A percentile compares a stretch with the other conserved stretches of the same genome.
phyloP scores from a whole-genome alignment of 2,888 invertebrate species.

The Folsomia candida region DNA sequence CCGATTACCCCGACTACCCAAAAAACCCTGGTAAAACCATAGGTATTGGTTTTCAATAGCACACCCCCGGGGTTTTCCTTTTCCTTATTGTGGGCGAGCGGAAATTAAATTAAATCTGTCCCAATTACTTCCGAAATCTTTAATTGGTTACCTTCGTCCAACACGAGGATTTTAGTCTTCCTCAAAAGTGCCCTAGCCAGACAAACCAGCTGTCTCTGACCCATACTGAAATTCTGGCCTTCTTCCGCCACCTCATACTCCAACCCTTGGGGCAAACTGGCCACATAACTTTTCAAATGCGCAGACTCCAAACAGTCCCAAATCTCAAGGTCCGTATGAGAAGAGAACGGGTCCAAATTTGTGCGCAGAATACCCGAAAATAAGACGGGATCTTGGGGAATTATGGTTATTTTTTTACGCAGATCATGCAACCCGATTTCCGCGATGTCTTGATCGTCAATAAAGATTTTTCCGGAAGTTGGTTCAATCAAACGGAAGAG shows the following conservation, averaged over 20 bases:
- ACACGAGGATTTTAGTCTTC: constrained; percentile 55
- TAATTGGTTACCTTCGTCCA: too few relatives aligned
- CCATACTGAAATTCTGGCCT: too few relatives aligned
- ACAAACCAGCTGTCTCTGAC: too few relatives aligned
- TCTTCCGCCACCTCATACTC: constrained; percentile 75
- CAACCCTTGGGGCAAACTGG: constrained; percentile 71
- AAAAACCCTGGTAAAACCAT: too few relatives aligned
- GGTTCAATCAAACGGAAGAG: constrained; percentile 88
- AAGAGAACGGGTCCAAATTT: constrained; percentile 87
- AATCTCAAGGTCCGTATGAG: constrained; percentile 73
- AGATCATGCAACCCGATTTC: constrained; percentile 64
- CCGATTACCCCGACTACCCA: too few relatives aligned
- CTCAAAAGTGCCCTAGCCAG: constrained; percentile 54
- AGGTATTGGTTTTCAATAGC: too few relatives aligned
- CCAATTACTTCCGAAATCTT: too few relatives aligned
- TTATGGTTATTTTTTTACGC: constrained; percentile 79
- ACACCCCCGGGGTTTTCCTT: too few relatives aligned
- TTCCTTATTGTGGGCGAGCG: too few relatives aligned
- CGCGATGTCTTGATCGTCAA: constrained; percentile 69
- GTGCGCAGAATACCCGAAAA: constrained; percentile 87
- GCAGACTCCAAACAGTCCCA: constrained; percentile 87
- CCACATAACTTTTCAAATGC: constrained; percentile 80
- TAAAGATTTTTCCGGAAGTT: constrained; percentile 75
- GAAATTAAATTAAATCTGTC: too few relatives aligned
- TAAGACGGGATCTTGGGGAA: constrained; percentile 86